Percentiles rank a stretch among this genome's conserved stretches.
Conservation (phyloP, 2,113 vertebrate genomes). For the Coptodon rendalli region DNA sequence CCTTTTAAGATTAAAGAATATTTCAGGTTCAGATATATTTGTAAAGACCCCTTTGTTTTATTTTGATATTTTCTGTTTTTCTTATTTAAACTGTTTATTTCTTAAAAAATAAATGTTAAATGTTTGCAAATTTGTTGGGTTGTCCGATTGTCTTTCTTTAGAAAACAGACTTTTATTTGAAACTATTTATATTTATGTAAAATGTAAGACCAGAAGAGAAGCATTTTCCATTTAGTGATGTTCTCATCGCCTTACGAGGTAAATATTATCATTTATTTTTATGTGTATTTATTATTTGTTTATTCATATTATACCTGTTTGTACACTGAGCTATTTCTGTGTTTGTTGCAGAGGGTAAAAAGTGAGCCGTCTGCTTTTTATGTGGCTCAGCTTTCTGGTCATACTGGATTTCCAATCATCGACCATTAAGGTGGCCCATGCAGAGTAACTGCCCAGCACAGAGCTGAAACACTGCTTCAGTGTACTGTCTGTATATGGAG, state of each 20-base stretch:
- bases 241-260: background rate
- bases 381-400: background rate
- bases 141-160: background rate
- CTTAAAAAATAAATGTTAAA: background rate
- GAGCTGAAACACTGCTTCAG: background rate
- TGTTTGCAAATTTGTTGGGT: background rate
- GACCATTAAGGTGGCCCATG: background rate
- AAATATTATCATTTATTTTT: background rate
- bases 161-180: background rate
- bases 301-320: rapidly evolving
- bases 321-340: background rate
- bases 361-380: background rate
- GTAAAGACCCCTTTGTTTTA: rapidly evolving
- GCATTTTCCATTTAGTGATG: background rate
- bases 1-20: background rate
- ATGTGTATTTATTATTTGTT: background rate
- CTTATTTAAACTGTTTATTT: background rate
- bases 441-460: background rate
- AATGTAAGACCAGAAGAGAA: background rate
- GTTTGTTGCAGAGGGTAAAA: background rate
- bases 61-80: background rate
- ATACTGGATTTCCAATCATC: background rate
- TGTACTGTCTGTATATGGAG: background rate
- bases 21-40: background rate
- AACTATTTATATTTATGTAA: background rate